Percentiles rank a stretch among this genome's conserved stretches.
Conservation (phyloP, 1,140 invertebrate species). For the Pissodes strobi region DNA sequence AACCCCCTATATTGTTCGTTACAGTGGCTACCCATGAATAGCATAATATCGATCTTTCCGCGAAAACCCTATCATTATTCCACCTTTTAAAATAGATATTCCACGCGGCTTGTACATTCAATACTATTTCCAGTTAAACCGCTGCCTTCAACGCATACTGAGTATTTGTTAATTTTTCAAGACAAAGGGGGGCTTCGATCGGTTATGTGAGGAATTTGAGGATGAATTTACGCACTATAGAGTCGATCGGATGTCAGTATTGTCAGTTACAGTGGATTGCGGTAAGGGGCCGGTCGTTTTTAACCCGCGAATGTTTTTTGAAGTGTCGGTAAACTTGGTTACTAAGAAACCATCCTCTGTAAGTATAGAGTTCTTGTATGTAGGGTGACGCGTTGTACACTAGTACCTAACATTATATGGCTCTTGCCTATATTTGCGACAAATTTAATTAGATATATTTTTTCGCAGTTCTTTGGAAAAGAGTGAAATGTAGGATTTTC, state of each 20-base stretch:
- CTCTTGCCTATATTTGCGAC: no score
- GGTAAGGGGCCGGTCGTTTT: neutral
- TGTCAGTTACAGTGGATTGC: neutral
- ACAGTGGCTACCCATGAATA: no score
- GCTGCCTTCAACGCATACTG: neutral
- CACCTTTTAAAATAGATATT: neutral
- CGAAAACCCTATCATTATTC: neutral
- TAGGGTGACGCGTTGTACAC: no score
- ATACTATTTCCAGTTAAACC: neutral
- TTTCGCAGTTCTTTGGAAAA: no score
- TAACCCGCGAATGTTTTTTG: conserved; percentile 18
- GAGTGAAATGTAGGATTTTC: no score
- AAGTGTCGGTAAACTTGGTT: conserved; percentile 15
- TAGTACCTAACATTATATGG: no score
- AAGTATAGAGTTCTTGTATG: no score
- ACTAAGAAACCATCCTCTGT: conserved; percentile 2
- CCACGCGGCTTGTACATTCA: neutral
- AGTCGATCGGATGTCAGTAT: neutral
- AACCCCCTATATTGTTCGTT: no score
- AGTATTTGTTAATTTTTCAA: neutral
- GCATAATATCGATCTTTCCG: neutral
- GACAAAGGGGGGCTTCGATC: neutral
- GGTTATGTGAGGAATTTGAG: no score
- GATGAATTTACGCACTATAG: neutral
- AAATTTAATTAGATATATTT: no score